These are phyloP conservation scores for Chrysolina haemoptera DNA, from an alignment of 2,888 invertebrate genomes.

Conservation along the genomic window DNA sequence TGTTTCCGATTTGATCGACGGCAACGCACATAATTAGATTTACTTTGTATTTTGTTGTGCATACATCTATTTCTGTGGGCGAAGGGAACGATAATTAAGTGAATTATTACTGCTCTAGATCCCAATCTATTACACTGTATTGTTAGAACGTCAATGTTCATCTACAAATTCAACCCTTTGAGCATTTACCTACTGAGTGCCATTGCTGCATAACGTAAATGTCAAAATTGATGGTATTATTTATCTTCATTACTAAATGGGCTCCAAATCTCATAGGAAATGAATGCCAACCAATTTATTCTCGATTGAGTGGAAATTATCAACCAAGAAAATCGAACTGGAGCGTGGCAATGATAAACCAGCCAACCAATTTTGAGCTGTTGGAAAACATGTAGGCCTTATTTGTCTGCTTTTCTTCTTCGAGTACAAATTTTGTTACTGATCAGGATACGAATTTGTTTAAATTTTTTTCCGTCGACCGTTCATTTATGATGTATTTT, in stretches of 20 bases:
- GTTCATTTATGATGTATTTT: no score
- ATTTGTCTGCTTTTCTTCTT: no score
- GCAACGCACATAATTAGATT: slow-evolving; percentile 38
- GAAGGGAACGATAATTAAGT: slow-evolving; percentile 43
- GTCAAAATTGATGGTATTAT: slow-evolving; percentile 28
- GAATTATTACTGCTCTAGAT: slow-evolving; percentile 46
- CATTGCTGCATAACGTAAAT: slow-evolving; percentile 26
- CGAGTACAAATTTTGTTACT: no score
- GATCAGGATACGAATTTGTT: no score
- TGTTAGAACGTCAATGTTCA: slow-evolving; percentile 45
- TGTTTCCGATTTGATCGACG: slow-evolving; percentile 15
- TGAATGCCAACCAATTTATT: background rate
- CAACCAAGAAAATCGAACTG: background rate
- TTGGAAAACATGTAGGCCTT: no score
- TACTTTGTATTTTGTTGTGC: slow-evolving; percentile 39
- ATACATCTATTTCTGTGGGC: slow-evolving; percentile 32
- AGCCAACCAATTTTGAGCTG: no score
- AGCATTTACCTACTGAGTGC: slow-evolving; percentile 37
- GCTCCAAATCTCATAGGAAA: slow-evolving; percentile 3
- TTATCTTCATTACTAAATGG: slow-evolving; percentile 1
- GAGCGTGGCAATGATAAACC: no score
- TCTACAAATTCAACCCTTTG: slow-evolving; percentile 45
- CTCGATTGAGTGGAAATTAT: background rate
- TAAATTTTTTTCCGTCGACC: no score
- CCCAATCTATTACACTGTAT: slow-evolving; percentile 47